A percentile compares a stretch with the other conserved stretches of the same genome.
These are phyloP conservation scores for Apamea sordens DNA, from an alignment of 2,888 invertebrate genomes.

Conservation along the genomic window DNA sequence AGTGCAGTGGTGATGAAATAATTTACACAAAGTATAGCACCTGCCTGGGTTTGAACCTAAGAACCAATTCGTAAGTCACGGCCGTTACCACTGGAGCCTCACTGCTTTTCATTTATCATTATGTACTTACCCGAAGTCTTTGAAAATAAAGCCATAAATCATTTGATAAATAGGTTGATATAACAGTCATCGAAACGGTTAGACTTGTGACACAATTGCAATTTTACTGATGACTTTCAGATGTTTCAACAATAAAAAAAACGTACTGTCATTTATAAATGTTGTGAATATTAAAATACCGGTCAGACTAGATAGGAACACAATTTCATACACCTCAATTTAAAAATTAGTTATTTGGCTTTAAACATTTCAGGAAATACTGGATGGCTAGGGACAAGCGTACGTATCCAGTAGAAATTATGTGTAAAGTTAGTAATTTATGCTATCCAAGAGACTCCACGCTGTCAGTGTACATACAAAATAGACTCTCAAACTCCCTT, in stretches of 20 bases:
- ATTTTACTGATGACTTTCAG: not conserved
- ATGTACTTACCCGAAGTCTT: too few species aligned
- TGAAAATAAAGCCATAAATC: not conserved
- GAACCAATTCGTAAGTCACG: not conserved
- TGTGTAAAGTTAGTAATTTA: slow-evolving; percentile 57
- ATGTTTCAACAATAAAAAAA: not conserved
- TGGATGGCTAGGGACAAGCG: slow-evolving; percentile 27
- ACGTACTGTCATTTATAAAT: slow-evolving; percentile 12
- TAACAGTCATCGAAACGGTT: not conserved
- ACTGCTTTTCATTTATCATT: not conserved
- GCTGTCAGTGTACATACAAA: slow-evolving; percentile 19
- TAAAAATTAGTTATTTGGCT: slow-evolving; percentile 25
- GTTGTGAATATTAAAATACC: slow-evolving; percentile 17
- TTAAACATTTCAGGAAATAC: slow-evolving; percentile 30
- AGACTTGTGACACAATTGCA: not conserved
- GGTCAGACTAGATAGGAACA: slow-evolving; percentile 23
- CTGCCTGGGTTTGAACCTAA: not conserved
- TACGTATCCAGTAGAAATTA: slow-evolving; percentile 42
- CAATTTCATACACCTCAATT: slow-evolving; percentile 13
- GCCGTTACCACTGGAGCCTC: not conserved
- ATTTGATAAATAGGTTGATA: not conserved
- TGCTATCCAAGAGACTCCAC: slow-evolving; percentile 38
- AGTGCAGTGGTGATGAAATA: not conserved
- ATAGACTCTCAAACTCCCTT: slow-evolving; percentile 49
- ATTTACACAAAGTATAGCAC: not conserved